Conservation (phyloP, 1,140 invertebrate species). For the Neodiprion pinetum region DNA sequence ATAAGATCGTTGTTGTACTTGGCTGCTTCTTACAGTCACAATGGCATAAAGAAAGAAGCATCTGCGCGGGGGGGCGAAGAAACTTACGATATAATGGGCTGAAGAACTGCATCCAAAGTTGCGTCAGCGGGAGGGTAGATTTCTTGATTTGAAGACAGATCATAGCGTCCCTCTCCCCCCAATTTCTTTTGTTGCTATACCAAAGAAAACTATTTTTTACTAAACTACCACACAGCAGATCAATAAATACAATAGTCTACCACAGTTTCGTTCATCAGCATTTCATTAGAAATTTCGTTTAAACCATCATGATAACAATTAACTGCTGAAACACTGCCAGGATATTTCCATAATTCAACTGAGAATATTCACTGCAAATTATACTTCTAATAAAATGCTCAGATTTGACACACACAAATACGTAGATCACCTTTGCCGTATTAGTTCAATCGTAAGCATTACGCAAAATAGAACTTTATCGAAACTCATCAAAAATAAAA, state of each 20-base stretch:
- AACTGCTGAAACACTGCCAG: too few relatives aligned
- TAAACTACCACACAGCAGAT: conserved; percentile 32
- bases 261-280: background rate
- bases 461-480: too few relatives aligned
- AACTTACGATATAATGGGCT: conserved; percentile 62
- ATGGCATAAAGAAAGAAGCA: too few relatives aligned
- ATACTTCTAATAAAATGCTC: too few relatives aligned
- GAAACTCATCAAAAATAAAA: too few relatives aligned
- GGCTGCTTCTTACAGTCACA: too few relatives aligned
- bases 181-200: conserved; percentile 60
- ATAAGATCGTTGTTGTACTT: background rate
- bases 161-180: conserved; percentile 57
- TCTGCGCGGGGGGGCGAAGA: background rate
- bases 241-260: conserved; percentile 9
- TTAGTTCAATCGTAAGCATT: too few relatives aligned
- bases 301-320: too few relatives aligned
- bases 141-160: conserved; percentile 58
- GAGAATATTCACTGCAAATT: too few relatives aligned
- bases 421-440: too few relatives aligned
- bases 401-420: too few relatives aligned
- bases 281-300: background rate
- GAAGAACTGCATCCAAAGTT: conserved; percentile 59
- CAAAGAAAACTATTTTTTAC: conserved; percentile 51
- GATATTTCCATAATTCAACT: too few relatives aligned
- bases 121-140: conserved; percentile 52